These are phyloP conservation scores for Hyperoplus lanceolatus DNA, from an alignment of 2,797 vertebrate genomes.

Conservation along the genomic window DNA sequence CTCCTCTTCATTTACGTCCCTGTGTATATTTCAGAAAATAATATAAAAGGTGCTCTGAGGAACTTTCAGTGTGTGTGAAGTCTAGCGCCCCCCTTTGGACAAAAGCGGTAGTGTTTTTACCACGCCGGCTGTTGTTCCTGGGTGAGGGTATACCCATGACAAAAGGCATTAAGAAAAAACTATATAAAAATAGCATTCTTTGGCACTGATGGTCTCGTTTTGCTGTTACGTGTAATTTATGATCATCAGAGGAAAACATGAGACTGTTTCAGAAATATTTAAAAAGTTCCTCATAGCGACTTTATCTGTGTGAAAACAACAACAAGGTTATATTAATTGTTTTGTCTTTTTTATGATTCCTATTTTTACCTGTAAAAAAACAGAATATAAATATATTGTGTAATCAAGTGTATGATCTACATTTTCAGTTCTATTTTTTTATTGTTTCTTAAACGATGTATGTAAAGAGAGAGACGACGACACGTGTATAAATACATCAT, in stretches of 20 bases:
- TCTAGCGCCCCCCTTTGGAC: no score
- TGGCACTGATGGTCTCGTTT: no score
- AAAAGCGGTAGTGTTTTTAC: no score
- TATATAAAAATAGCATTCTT: no score
- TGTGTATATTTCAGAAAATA: constrained; percentile 80
- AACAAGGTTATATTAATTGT: constrained; percentile 87
- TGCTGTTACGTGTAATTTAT: no score
- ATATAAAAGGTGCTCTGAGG: not conserved
- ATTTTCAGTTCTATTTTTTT: constrained; percentile 98
- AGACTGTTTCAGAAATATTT: no score
- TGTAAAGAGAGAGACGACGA: constrained; percentile 60
- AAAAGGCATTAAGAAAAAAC: no score
- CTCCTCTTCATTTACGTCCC: constrained; percentile 85
- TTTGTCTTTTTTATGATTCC: constrained; percentile 83
- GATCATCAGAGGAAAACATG: no score
- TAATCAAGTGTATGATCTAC: constrained; percentile 94
- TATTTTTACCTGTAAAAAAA: constrained; percentile 92
- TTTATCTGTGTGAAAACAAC: constrained; percentile 68
- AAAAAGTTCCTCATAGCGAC: no score
- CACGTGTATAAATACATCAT: constrained; percentile 90
- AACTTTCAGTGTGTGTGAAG: no score
- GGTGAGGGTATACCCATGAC: no score
- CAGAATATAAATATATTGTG: constrained; percentile 74
- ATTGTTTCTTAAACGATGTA: constrained; percentile 96
- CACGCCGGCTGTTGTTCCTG: no score